phyloP scores from a whole-genome alignment of 2,888 invertebrate species.

The Liodrosophila aerea region DNA sequence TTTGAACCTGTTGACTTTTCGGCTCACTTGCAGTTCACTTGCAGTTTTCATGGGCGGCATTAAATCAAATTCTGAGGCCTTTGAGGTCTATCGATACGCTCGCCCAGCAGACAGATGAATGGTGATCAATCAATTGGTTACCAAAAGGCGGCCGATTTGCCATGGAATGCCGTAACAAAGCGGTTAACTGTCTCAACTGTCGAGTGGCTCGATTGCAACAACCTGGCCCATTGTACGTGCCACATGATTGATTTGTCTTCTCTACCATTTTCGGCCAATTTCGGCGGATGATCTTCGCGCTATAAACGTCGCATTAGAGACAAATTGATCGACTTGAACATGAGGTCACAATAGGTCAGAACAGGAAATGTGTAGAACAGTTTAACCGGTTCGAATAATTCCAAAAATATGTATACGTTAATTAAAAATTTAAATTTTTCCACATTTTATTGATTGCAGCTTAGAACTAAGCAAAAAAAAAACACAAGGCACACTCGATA shows the following conservation, averaged over 20 bases:
- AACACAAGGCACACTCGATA: slow-evolving; percentile 3
- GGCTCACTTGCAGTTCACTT: slow-evolving; percentile 15
- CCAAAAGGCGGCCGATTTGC: slow-evolving; percentile 17
- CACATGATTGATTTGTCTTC: slow-evolving; percentile 45
- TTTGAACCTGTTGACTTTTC: slow-evolving; percentile 49
- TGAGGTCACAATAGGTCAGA: slow-evolving; percentile 41
- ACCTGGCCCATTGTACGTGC: slow-evolving; percentile 7
- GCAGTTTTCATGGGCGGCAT: slow-evolving; percentile 64
- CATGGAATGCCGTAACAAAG: no score
- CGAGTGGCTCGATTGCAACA: slow-evolving; percentile 22
- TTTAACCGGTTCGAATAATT: background rate
- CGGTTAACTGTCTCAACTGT: slow-evolving; percentile 30
- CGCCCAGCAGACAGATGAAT: slow-evolving; percentile 1
- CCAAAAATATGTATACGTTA: background rate
- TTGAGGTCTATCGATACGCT: slow-evolving; percentile 23
- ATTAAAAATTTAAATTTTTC: slow-evolving; percentile 50
- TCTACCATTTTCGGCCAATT: slow-evolving; percentile 19
- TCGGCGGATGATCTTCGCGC: slow-evolving; percentile 19
- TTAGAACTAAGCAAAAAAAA: slow-evolving; percentile 46
- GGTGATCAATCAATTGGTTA: slow-evolving; percentile 46
- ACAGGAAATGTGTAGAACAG: slow-evolving; percentile 43
- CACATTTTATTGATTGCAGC: slow-evolving; percentile 28
- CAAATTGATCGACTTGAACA: slow-evolving; percentile 26
- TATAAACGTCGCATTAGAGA: slow-evolving; percentile 48
- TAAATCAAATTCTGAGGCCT: slow-evolving; percentile 41